Evolutionary conservation across 2,113 vertebrate species (phyloP), one percentile per base, ranked within the genome.

Genomic region (Gracilinanus agilis): DNA sequence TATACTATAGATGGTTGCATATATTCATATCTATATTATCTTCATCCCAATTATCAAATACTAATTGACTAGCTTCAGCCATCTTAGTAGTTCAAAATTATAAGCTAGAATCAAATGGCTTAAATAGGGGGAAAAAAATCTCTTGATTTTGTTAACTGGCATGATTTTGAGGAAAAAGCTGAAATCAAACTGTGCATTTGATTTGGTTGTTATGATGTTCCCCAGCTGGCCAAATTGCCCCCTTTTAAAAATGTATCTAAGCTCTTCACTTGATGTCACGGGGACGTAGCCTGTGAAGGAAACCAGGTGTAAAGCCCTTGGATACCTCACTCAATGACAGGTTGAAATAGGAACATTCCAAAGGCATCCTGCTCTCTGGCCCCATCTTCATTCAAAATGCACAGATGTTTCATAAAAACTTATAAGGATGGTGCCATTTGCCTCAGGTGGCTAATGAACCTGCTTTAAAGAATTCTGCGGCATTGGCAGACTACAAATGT

Each of bases 401-500:
- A 96, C 96, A 97, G 95, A 96, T 97, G 96, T 97, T 96, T 97
- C 97, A 94, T 96, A 95, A 96, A 90, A 97, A 94, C 93, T 95
- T 96, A 95, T 97, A 97, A 97, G 96, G 93, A 96, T 93, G 67
- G 90, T 96, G 94, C 92, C 95, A 96, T 97, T 97, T 97, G 95
- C 93, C 95, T 97, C 96, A 95, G 97, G 95, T 96, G 96, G 95
- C 94, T 97, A 95, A 97, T 97, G 94, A 98, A 97, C 97, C 97
- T 96, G 92, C 44, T 94, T 97, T 96, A 95, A 97, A 97, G 95
- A 97, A 97, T 97, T 97, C 93, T 92, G 53, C 90, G 56, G 54
- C 92, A 95, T 91, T 49, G 44, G 92, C 93, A 91, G 95, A 94
- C 88, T 93, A 67, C 67, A 93, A 95, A 91, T 95, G 67, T 34